These are phyloP conservation scores for Epizoanthus scotinus DNA, from an alignment of 92 coral and sea anemone genomes.

Conservation along the genomic window DNA sequence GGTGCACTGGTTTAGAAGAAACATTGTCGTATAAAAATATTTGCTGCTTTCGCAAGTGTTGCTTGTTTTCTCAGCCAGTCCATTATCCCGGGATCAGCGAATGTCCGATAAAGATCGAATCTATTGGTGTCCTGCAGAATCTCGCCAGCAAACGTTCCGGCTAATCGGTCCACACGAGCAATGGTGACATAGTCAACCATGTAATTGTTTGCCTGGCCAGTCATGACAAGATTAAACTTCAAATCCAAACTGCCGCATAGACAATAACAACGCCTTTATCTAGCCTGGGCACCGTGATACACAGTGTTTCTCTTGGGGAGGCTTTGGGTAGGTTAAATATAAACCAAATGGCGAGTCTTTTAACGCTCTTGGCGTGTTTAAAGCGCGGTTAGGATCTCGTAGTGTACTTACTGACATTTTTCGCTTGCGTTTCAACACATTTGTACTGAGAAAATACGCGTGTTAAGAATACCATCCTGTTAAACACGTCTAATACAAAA, in stretches of 20 bases:
- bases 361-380: not conserved
- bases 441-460: no score
- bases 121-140: not conserved
- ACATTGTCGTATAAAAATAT: no score
- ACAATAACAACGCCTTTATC: constrained; percentile 24
- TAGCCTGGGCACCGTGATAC: constrained; percentile 12
- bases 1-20: no score
- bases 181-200: constrained; percentile 6
- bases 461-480: no score
- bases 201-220: constrained; percentile 15
- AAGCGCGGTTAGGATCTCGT: no score
- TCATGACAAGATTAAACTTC: constrained; percentile 1
- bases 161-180: constrained; percentile 1
- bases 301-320: no score
- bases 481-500: no score
- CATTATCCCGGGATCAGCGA: not conserved
- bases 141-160: constrained; percentile 6
- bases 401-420: no score
- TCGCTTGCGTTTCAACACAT: no score
- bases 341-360: not conserved
- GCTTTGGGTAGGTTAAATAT: constrained; percentile 25
- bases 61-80: not conserved
- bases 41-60: not conserved
- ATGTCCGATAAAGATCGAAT: no score
- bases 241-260: constrained; percentile 2